Evolutionary conservation across 2,797 vertebrate genomes (phyloP).

Genomic region (Anguilla pacifica): DNA sequence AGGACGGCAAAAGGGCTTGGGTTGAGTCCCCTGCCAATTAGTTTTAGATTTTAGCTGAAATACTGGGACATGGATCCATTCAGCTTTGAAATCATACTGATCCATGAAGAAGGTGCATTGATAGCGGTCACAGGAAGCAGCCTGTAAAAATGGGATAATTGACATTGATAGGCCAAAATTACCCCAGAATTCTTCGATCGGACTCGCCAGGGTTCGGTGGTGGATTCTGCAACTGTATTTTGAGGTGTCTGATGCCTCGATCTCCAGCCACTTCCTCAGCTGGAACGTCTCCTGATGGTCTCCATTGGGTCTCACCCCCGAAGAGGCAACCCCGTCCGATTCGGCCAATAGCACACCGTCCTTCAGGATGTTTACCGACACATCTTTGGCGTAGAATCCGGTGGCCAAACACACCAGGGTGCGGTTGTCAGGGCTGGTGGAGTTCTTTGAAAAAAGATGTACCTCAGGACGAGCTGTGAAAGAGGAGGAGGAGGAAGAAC

Average conservation of each 20-base stretch:
- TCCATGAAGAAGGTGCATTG: too few species aligned
- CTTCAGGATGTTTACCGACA: constrained; percentile 42
- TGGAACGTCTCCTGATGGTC: constrained; percentile 55
- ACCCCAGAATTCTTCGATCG: constrained; percentile 34
- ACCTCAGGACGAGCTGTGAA: constrained; percentile 43
- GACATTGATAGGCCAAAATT: background rate
- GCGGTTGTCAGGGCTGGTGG: fast-evolving
- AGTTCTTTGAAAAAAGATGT: background rate
- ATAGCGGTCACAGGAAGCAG: too few species aligned
- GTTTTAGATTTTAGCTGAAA: too few species aligned
- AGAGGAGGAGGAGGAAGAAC: background rate
- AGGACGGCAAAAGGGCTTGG: too few species aligned
- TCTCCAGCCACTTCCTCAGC: constrained; percentile 49
- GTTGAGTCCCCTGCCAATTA: too few species aligned
- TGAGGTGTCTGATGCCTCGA: constrained; percentile 21
- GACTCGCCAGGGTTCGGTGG: fast-evolving
- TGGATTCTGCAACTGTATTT: constrained; percentile 47
- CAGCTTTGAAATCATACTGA: too few species aligned
- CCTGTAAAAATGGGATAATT: too few species aligned
- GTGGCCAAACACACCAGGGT: constrained; percentile 65
- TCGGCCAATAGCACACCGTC: fast-evolving
- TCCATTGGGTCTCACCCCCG: constrained; percentile 52
- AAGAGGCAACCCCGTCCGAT: background rate
- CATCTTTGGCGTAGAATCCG: constrained; percentile 56
- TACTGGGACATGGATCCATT: too few species aligned